These are phyloP conservation scores for Thalassoma bifasciatum DNA, from an alignment of 2,113 vertebrate species.

Conservation along the genomic window DNA sequence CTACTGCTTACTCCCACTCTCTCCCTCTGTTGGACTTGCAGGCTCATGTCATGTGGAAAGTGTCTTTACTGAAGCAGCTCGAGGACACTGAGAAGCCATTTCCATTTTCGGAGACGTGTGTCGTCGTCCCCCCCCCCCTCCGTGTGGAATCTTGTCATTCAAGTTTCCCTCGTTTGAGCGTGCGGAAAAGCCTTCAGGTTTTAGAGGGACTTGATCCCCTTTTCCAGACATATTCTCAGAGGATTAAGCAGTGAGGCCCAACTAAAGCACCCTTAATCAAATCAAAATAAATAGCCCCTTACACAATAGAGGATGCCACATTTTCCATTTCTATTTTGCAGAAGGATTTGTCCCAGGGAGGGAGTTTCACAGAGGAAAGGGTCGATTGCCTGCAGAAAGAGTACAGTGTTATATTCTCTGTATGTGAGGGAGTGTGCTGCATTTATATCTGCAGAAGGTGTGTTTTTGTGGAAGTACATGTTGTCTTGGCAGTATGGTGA, in stretches of 20 bases:
- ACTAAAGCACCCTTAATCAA: slow-evolving; percentile 84
- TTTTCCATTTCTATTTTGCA: slow-evolving; percentile 75
- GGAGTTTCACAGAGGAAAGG: slow-evolving; percentile 54
- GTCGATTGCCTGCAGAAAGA: slow-evolving; percentile 44
- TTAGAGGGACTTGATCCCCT: slow-evolving; percentile 83
- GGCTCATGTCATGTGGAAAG: slow-evolving; percentile 76
- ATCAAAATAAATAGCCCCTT: slow-evolving; percentile 84
- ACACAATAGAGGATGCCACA: slow-evolving; percentile 75
- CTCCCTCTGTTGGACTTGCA: slow-evolving; percentile 52
- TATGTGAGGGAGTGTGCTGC: slow-evolving; percentile 24
- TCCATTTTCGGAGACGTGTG: slow-evolving; percentile 70
- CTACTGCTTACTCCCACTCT: slow-evolving; percentile 37
- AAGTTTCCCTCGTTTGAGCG: slow-evolving; percentile 65
- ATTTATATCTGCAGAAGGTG: slow-evolving; percentile 19
- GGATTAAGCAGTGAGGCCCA: slow-evolving; percentile 81
- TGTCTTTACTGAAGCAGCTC: slow-evolving; percentile 69
- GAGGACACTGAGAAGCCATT: slow-evolving; percentile 74
- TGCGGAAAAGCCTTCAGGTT: slow-evolving; percentile 80
- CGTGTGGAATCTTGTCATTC: slow-evolving; percentile 74
- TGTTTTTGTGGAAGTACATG: slow-evolving; percentile 40
- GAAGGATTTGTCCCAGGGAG: slow-evolving; percentile 74
- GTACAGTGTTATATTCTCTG: slow-evolving; percentile 14
- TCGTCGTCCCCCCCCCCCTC: no score
- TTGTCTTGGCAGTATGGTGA: slow-evolving; percentile 52
- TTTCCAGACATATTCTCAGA: slow-evolving; percentile 85